phyloP scores from a whole-genome alignment of 2,888 invertebrate genomes.

The Aspidapion aeneum region DNA sequence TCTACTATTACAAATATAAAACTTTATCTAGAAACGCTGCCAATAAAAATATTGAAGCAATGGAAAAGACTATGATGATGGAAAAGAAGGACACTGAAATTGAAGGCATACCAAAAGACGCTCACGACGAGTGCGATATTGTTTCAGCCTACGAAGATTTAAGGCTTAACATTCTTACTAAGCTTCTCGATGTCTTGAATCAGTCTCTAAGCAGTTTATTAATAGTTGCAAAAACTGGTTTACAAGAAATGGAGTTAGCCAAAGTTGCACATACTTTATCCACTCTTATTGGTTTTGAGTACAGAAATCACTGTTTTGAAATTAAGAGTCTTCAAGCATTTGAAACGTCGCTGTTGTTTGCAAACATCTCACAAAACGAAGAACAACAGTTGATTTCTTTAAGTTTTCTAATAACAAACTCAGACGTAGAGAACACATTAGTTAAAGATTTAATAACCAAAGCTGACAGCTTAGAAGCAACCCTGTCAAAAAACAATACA shows the following conservation, averaged over 20 bases:
- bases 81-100: background rate
- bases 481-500: conserved; percentile 6
- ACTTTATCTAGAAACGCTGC: conserved; percentile 23
- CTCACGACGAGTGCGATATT: conserved; percentile 38
- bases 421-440: conserved; percentile 23
- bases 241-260: conserved; percentile 10
- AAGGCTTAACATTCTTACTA: conserved; percentile 27
- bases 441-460: conserved; percentile 22
- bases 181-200: conserved; percentile 30
- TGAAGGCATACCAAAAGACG: conserved; percentile 28
- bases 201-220: conserved; percentile 26
- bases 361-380: conserved; percentile 27
- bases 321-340: conserved; percentile 30
- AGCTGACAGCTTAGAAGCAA: conserved; percentile 23
- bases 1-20: conserved; percentile 34
- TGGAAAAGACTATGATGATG: conserved; percentile 22
- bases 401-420: conserved; percentile 30
- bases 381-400: conserved; percentile 27
- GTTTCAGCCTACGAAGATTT: conserved; percentile 35
- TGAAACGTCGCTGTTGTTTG: conserved; percentile 30
- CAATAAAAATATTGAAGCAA: conserved; percentile 33
- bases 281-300: conserved; percentile 33
- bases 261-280: conserved; percentile 24
- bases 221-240: conserved; percentile 16
- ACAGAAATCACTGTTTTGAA: conserved; percentile 32